Percentiles rank a stretch among this genome's conserved stretches.
phyloP scores from a whole-genome alignment of 2,888 invertebrate genomes.

The Melieria picta region DNA sequence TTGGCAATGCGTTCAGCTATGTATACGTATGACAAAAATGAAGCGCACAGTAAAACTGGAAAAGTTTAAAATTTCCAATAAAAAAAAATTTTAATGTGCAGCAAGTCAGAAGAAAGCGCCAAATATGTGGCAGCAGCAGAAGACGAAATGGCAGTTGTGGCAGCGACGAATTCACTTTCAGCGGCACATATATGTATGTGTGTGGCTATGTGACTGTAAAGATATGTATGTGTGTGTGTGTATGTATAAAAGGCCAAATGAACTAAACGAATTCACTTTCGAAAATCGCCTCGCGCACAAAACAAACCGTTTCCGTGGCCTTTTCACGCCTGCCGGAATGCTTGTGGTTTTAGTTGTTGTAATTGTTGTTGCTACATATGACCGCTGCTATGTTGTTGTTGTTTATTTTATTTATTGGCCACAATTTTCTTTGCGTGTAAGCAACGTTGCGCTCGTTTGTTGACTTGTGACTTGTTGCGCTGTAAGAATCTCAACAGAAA shows the following conservation, averaged over 20 bases:
- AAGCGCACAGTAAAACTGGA: background rate
- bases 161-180: background rate
- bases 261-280: conserved; percentile 13
- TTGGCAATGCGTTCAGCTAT: conserved; percentile 8
- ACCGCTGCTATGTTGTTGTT: too few species aligned
- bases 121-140: conserved; percentile 5
- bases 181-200: background rate
- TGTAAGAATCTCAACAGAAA: too few species aligned
- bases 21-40: background rate
- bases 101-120: conserved; percentile 8
- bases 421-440: too few species aligned
- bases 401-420: too few species aligned
- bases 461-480: too few species aligned
- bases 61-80: background rate
- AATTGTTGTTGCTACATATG: background rate
- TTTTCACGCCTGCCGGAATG: background rate
- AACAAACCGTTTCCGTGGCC: background rate
- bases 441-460: too few species aligned
- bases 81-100: conserved; percentile 7
- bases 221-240: background rate
- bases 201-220: background rate
- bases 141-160: background rate
- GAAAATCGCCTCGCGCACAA: conserved; percentile 7
- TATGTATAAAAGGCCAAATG: background rate
- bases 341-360: background rate